A percentile compares a stretch with the other conserved stretches of the same genome.
Conservation (phyloP, 2,888 invertebrate genomes). For the Hoplodrina ambigua region DNA sequence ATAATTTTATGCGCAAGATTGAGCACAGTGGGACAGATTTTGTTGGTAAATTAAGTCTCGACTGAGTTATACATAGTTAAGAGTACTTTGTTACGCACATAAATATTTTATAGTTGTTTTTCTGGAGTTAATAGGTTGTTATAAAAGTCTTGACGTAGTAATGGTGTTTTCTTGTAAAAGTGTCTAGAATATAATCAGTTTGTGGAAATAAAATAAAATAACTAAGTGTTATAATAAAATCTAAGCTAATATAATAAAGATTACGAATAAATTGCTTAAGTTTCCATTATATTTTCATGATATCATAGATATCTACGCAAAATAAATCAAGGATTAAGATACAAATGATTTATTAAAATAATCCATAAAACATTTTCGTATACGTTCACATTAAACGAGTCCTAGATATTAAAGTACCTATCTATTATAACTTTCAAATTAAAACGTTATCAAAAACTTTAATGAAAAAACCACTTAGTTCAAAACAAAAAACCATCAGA, state of each 20-base stretch:
- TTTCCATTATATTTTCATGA: neutral
- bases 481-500: constrained; percentile 31
- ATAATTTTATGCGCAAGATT: constrained; percentile 54
- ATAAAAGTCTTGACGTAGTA: constrained; percentile 53
- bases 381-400: neutral
- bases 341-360: neutral
- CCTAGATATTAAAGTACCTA: neutral
- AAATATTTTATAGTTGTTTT: constrained; percentile 58
- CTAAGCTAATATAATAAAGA: neutral
- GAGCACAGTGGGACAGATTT: constrained; percentile 43
- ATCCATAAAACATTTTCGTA: neutral
- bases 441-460: constrained; percentile 2
- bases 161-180: constrained; percentile 38
- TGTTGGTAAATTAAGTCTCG: constrained; percentile 41
- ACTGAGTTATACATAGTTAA: constrained; percentile 13
- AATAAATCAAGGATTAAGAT: neutral
- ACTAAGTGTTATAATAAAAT: neutral
- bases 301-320: neutral
- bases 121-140: constrained; percentile 43
- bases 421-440: neutral
- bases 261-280: neutral
- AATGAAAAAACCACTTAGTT: constrained; percentile 2
- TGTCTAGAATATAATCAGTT: constrained; percentile 23
- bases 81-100: constrained; percentile 34
- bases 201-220: constrained; percentile 7